Conservation (phyloP, 2,888 invertebrate genomes). For the Atethmia centrago region DNA sequence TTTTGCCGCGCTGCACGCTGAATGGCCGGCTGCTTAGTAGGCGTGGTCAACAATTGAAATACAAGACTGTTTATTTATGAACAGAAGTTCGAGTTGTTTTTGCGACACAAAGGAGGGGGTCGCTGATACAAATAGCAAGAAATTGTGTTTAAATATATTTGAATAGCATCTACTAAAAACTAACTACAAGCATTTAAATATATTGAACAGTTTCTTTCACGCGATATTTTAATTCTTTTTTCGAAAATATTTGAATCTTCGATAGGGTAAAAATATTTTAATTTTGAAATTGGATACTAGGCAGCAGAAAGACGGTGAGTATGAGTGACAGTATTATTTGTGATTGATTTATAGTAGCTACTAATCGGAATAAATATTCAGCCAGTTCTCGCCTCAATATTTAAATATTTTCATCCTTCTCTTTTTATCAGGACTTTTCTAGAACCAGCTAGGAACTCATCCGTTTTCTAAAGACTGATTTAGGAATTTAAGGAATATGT, state of each 20-base stretch:
- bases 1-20: constrained; percentile 79
- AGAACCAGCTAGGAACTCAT: too few relatives aligned
- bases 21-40: constrained; percentile 80
- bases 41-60: constrained; percentile 83
- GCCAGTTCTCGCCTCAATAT: too few relatives aligned
- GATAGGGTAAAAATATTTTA: background rate
- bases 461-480: too few relatives aligned
- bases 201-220: constrained; percentile 43
- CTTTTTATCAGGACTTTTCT: too few relatives aligned
- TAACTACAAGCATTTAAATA: constrained; percentile 40
- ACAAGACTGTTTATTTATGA: constrained; percentile 87
- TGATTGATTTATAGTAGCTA: too few relatives aligned
- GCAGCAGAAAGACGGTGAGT: too few relatives aligned
- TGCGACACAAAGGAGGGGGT: constrained; percentile 62
- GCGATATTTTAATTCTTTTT: constrained; percentile 15
- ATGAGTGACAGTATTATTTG: too few relatives aligned
- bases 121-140: constrained; percentile 48
- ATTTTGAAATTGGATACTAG: background rate
- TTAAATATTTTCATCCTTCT: too few relatives aligned
- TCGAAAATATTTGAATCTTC: constrained; percentile 29
- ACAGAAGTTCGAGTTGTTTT: constrained; percentile 84
- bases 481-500: too few relatives aligned
- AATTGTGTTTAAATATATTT: constrained; percentile 62
- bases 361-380: too few relatives aligned
- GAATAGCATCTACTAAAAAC: constrained; percentile 51